Evolutionary conservation across 1,140 invertebrate genomes (phyloP), one percentile per base, ranked within the genome.

Genomic region (Drosophila pachea): DNA sequence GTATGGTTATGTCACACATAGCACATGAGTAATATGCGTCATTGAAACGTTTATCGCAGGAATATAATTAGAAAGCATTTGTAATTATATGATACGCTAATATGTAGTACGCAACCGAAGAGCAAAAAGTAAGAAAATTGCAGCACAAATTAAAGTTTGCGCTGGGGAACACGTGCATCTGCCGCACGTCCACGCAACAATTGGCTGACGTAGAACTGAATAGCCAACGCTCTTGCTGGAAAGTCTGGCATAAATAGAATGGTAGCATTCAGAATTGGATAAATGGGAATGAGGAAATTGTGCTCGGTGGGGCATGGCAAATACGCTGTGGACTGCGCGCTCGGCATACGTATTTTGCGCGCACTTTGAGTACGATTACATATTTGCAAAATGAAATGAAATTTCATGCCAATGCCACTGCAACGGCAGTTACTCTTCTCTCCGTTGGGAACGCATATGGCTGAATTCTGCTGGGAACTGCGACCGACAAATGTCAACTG

Each of bases 371-470:
- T 71, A 56, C 71, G 71, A 87, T 87, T 83, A 73, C 74, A 83
- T 75, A 86, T 81, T 86, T 86, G 82, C 71, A 59, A 86, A 86
- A 79, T 79, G 71, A 73, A 86, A 74, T 77, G 74, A 78, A 74
- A 87, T 78, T 78, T 22, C 75, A 75, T 74, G 73, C 58, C 64
- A 72, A 71, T 55, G 45, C 52, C 54, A 68, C 38, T 56, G 45
- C 40, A 31, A 64, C 55, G 43, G 48, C 55, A 53, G 48, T 42
- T 48, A 36, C 53, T 32, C 16, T 12, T 45, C 29, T 31, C 32
- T 32, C 50, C 54, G 63, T 72, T 76, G 66, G 70, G 47, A 2
- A 64, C 48, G 53, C 59, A 52, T 69, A 65, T 79, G 70, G 68
- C 52, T 86, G 79, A 86, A 67, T 86, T 78, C 79, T 68, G 58